These are phyloP conservation scores for Columba livia DNA, from an alignment of 2,113 vertebrate species.

Conservation along the genomic window DNA sequence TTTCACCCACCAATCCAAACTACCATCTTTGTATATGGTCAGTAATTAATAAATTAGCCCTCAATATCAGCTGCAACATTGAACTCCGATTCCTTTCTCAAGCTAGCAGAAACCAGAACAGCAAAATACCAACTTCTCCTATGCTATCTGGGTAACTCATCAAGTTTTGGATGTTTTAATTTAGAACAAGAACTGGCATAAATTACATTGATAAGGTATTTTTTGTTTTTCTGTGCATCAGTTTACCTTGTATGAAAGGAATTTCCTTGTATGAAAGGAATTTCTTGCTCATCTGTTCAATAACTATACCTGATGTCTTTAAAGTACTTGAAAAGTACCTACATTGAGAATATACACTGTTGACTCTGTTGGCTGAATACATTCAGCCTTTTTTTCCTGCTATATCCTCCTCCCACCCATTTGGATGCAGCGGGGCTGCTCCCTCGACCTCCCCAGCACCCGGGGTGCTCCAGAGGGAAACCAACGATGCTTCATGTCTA, in stretches of 20 bases:
- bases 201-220: not conserved
- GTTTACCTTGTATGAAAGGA: not conserved
- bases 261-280: not conserved
- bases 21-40: not conserved
- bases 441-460: fast-evolving
- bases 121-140: not conserved
- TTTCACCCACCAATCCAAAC: not conserved
- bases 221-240: not conserved
- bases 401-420: not conserved
- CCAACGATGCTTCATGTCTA: not conserved
- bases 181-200: not conserved
- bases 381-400: not conserved
- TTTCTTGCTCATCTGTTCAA: not conserved
- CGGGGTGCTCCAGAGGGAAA: not conserved
- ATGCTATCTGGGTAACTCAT: not conserved
- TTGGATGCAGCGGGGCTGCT: not conserved
- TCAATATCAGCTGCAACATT: not conserved
- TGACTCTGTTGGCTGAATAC: not conserved
- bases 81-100: not conserved
- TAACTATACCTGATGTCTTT: not conserved
- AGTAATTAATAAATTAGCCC: not conserved
- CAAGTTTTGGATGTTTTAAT: not conserved
- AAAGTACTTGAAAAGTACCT: not conserved
- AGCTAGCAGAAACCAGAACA: not conserved
- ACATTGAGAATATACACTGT: not conserved